Evolutionary conservation across 2,113 vertebrate species (phyloP), one percentile per base, ranked within the genome.

Genomic region (Hippocampus abdominalis): DNA sequence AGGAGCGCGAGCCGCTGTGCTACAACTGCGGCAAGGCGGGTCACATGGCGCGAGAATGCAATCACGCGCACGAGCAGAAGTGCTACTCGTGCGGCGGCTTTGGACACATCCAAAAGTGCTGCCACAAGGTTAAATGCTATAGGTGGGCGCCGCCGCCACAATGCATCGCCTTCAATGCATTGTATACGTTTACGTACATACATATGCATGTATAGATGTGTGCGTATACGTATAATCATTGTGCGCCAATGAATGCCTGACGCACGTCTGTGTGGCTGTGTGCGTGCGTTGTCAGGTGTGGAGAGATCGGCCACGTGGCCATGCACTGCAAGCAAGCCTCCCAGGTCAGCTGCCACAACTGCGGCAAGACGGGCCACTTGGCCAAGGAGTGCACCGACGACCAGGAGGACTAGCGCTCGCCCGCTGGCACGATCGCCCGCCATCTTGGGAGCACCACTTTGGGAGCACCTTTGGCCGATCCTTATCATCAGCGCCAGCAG

Each of bases 71-170:
- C 29, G 96, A 98, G 93, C 96, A 98, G 91, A 99, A 99, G 89
- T 99, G 97, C 93, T 99, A 98, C 86, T 95, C 96, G 71, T 99
- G 97, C 74, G 97, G 97, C 62, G 95, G 95, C 64, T 96, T 98
- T 62, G 97, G 97, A 42, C 97, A 99, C 91, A 98, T 99, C 89
- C 97, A 99, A 73, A 99, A 99, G 91, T 93, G 97, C 68, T 98
- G 97, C 87, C 95, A 95, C 86, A 98, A 98, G 92, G 97, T 98
- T 84, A 98, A 98, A 90, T 99, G 97, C 92, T 99, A 98, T 91
- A 93, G 97, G 97, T 98, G 83, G 18, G 11, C 13, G 12, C 42
- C 42, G 42, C 42, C 42, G 13, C 10, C 10, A 3, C 42, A 44
- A 44, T 12, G 10, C 42, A 3, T 11, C 32, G 5, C 32, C 32